Base-by-base conservation (phyloP, 2,888 invertebrate species). In the Megastigmus dorsalis region DNA sequence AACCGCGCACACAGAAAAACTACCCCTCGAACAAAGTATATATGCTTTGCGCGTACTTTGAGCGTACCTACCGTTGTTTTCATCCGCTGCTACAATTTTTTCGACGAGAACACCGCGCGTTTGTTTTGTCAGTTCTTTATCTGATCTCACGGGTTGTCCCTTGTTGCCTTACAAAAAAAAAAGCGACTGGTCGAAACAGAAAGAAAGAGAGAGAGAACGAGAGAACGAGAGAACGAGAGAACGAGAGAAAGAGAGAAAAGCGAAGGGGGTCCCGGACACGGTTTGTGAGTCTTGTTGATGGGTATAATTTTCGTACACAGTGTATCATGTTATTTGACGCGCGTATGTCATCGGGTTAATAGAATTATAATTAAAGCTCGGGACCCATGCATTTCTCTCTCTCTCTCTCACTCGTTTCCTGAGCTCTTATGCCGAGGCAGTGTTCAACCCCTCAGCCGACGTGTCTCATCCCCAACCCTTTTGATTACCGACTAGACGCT, bases 311-410 rank as follows among this genome's bases (percentile, higher is more conserved):
- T 74, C 15, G 59, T 23, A n/a, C 36, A n/a, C 18, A 26, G 30
- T 63, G 20, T 63, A 55, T 59, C 54, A 38, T 23, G 55, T 54
- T 57, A 60, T 70, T 65, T 54, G 75, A 75, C 60, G 66, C 30
- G 60, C 70, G 33, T 50, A 50, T 60, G 70, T 69, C 65, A 66
- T 66, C 62, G 48, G 71, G 62, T 55, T 75, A 75, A 75, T 75
- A 71, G 67, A 71, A 71, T 75, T 71, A 75, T 75, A 75, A 75
- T 71, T 71, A 71, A 75, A 67, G 71, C 62, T 67, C 50, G 62
- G 38, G 26, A n/a, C n/a, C n/a, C n/a, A n/a, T n/a, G n/a, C n/a
- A n/a, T n/a, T n/a, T n/a, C n/a, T n/a, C n/a, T n/a, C n/a, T n/a
- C n/a, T n/a, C n/a, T n/a, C n/a, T n/a, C 60, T 59, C 57, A n/a